phyloP scores from a whole-genome alignment of 2,797 vertebrate genomes.

The Todus mexicanus region DNA sequence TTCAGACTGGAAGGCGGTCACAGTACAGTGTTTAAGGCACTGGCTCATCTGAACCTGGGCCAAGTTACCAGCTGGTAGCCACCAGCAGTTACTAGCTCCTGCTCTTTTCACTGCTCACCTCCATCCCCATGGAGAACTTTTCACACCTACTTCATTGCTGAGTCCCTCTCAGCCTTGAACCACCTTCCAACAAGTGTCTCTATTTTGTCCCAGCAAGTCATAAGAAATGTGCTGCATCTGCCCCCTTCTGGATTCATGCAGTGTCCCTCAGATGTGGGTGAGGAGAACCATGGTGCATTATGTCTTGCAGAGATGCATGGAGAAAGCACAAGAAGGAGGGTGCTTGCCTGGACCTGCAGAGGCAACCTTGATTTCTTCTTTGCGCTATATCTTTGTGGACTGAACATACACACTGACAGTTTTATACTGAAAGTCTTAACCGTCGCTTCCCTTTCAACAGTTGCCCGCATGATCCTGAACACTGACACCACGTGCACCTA shows the following conservation, averaged over 20 bases:
- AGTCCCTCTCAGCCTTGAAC: background rate
- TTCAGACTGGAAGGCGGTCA: background rate
- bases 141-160: background rate
- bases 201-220: background rate
- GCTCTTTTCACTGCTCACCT: background rate
- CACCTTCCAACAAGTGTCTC: background rate
- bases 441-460: background rate
- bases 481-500: background rate
- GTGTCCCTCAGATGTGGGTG: background rate
- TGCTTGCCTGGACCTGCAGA: background rate
- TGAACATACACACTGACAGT: background rate
- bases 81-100: background rate
- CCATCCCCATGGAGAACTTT: background rate
- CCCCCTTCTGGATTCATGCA: background rate
- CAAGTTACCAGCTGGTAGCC: background rate
- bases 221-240: background rate
- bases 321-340: background rate
- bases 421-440: background rate
- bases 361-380: background rate
- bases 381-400: background rate
- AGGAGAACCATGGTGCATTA: background rate
- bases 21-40: background rate
- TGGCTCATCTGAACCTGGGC: background rate
- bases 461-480: fast-evolving
- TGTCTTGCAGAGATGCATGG: background rate